Evolutionary conservation across 2,888 invertebrate genomes (phyloP).

Genomic region (Hyalella azteca): DNA sequence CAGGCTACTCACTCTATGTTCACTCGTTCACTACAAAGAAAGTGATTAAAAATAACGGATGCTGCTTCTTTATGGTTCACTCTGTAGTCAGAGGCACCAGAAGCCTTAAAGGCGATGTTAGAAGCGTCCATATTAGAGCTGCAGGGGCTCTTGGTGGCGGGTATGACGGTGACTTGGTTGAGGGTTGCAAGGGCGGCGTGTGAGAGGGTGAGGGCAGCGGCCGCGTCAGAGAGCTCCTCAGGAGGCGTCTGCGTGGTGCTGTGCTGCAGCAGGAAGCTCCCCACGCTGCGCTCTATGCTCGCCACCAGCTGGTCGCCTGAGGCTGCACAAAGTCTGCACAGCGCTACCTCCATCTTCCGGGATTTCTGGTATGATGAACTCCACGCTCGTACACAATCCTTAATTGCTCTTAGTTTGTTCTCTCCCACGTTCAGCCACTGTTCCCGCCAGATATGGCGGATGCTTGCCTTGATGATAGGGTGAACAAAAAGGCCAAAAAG

Average conservation of each 20-base stretch:
- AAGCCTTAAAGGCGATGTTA: background rate
- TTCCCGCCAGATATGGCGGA: too few species aligned
- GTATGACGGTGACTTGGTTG: background rate
- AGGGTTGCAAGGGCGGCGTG: background rate
- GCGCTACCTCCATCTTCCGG: too few species aligned
- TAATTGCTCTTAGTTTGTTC: too few species aligned
- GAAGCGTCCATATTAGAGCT: background rate
- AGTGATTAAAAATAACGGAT: background rate
- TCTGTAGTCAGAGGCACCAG: background rate
- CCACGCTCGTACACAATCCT: too few species aligned
- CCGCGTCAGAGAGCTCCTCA: conserved; percentile 33
- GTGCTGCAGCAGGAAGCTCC: conserved; percentile 39
- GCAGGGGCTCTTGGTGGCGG: background rate
- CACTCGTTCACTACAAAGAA: background rate
- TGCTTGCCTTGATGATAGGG: too few species aligned
- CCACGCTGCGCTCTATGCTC: conserved; percentile 17
- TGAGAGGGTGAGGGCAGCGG: conserved; percentile 49
- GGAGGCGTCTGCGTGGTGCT: conserved; percentile 46
- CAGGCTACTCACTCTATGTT: background rate
- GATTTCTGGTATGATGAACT: too few species aligned
- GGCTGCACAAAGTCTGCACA: too few species aligned
- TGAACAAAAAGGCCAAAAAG: too few species aligned
- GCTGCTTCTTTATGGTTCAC: background rate
- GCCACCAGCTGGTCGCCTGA: background rate
- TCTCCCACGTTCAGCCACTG: too few species aligned